Evolutionary conservation across 1,140 invertebrate species (phyloP).

Genomic region (Cryptotermes secundus): DNA sequence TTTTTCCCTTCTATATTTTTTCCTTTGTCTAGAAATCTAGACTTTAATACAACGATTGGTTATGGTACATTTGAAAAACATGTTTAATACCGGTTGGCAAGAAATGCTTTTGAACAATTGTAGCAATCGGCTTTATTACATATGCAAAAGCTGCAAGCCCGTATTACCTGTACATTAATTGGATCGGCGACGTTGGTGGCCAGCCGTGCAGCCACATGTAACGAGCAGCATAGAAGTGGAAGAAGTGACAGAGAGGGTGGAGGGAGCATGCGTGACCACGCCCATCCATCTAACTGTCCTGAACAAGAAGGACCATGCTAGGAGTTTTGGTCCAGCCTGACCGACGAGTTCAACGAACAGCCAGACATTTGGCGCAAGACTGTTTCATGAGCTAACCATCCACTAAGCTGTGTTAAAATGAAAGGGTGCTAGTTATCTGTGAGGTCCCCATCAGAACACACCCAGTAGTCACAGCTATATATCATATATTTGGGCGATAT

Average conservation of each 20-base stretch:
- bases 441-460: no score
- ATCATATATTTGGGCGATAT: no score
- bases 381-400: neutral
- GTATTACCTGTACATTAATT: neutral
- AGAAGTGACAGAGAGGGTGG: neutral
- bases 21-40: neutral
- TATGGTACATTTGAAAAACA: neutral
- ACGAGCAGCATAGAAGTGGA: constrained; percentile 37
- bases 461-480: no score
- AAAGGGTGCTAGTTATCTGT: no score
- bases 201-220: constrained; percentile 47
- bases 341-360: constrained; percentile 28
- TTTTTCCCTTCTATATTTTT: no score
- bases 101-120: neutral
- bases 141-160: neutral
- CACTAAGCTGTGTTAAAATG: no score
- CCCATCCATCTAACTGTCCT: constrained; percentile 29
- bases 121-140: neutral
- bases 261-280: neutral
- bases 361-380: neutral
- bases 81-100: neutral
- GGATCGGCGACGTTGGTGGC: constrained; percentile 34
- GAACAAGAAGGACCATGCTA: neutral
- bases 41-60: neutral
- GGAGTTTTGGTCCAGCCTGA: neutral